phyloP scores from a whole-genome alignment of 2,797 vertebrate genomes.

The Rhodeus uyekii region DNA sequence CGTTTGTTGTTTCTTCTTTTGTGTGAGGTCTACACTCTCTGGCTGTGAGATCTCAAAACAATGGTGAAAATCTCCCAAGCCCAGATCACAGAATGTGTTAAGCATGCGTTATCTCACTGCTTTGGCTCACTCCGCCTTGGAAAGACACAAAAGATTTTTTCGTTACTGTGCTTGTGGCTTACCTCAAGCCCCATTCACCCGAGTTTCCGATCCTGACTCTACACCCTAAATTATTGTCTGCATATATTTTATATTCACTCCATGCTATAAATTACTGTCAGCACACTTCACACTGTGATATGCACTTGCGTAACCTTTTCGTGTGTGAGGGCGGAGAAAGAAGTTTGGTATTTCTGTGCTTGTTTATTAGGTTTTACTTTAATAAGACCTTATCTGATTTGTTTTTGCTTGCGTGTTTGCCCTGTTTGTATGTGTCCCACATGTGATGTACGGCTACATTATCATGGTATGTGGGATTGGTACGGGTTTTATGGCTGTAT shows the following conservation, averaged over 20 bases:
- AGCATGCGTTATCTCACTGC: slow-evolving; percentile 71
- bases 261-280: slow-evolving; percentile 68
- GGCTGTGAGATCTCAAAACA: slow-evolving; percentile 44
- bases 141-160: slow-evolving; percentile 67
- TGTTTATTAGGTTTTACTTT: slow-evolving; percentile 6
- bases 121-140: slow-evolving; percentile 64
- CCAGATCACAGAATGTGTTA: slow-evolving; percentile 66
- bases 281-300: slow-evolving; percentile 59
- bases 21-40: background rate
- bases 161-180: slow-evolving; percentile 70
- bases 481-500: slow-evolving; percentile 53
- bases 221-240: slow-evolving; percentile 68
- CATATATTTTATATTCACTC: slow-evolving; percentile 68
- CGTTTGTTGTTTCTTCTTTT: slow-evolving; percentile 24
- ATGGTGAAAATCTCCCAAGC: slow-evolving; percentile 46
- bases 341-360: background rate
- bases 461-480: background rate
- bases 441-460: background rate
- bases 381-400: background rate
- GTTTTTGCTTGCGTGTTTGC: background rate
- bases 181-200: slow-evolving; percentile 67
- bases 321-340: background rate
- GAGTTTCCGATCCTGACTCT: slow-evolving; percentile 56
- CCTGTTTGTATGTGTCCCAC: background rate
- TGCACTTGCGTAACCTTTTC: slow-evolving; percentile 70